Conservation (phyloP, 2,797 vertebrate species). For the Molothrus aeneus region DNA sequence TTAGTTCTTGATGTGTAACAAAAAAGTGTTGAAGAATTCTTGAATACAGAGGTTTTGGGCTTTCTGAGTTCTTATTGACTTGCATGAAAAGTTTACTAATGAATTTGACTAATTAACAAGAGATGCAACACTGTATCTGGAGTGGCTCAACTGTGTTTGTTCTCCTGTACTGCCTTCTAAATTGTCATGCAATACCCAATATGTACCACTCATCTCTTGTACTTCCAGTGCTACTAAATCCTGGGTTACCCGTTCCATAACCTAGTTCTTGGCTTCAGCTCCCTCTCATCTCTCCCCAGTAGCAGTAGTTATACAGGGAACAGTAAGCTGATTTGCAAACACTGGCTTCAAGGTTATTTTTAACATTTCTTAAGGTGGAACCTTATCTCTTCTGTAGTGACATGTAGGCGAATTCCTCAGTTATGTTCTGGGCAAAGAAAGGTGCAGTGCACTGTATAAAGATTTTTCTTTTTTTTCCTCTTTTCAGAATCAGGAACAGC, state of each 20-base stretch:
- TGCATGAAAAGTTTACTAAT: not conserved
- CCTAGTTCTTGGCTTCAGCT: not conserved
- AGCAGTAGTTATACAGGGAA: not conserved
- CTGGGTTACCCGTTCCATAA: not conserved
- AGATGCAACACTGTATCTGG: not conserved
- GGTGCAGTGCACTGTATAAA: not conserved
- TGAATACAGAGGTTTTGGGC: not conserved
- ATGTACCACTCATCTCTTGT: not conserved
- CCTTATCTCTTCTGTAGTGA: not conserved
- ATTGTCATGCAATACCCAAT: not conserved
- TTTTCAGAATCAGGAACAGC: slow-evolving; percentile 89
- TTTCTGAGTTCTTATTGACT: not conserved
- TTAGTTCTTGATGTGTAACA: not conserved
- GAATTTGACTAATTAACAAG: not conserved
- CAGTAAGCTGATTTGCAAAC: slow-evolving; percentile 38
- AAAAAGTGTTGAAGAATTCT: not conserved
- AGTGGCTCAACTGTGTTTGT: not conserved
- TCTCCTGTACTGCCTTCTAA: not conserved
- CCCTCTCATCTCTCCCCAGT: not conserved
- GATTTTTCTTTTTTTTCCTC: not conserved
- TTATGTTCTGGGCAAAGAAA: not conserved
- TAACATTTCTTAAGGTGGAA: slow-evolving; percentile 2
- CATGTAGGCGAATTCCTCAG: not conserved
- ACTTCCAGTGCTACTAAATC: not conserved
- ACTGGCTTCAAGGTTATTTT: slow-evolving; percentile 7